Conservation (phyloP, 2,113 vertebrate genomes). For the Acrocephalus arundinaceus region DNA sequence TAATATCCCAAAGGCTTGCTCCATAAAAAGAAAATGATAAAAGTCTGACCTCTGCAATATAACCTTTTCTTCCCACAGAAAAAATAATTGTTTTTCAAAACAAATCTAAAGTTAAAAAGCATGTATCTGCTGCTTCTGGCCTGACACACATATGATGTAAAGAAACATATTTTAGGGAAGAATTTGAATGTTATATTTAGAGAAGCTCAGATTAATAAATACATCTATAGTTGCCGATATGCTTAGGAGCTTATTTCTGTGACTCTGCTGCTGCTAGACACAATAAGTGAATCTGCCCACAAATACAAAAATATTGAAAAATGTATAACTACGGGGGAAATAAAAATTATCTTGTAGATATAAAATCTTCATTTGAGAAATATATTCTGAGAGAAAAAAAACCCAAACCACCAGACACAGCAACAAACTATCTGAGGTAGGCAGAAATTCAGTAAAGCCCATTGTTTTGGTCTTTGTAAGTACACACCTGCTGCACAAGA, state of each 20-base stretch:
- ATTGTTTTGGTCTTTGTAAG: background rate
- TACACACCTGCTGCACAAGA: conserved; percentile 8
- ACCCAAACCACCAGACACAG: background rate
- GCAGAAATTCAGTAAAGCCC: background rate
- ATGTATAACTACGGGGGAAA: background rate
- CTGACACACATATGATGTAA: conserved; percentile 36
- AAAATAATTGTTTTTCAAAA: conserved; percentile 70
- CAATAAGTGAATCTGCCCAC: background rate
- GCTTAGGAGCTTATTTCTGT: conserved; percentile 25
- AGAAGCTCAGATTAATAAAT: conserved; percentile 51
- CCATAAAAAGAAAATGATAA: conserved; percentile 43
- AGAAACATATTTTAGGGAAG: conserved; percentile 32
- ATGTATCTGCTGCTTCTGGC: background rate
- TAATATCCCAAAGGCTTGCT: conserved; percentile 42
- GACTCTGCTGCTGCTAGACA: conserved; percentile 24
- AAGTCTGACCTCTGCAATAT: conserved; percentile 33
- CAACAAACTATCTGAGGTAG: background rate
- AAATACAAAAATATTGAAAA: background rate
- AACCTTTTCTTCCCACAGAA: conserved; percentile 43
- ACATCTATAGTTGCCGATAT: conserved; percentile 8
- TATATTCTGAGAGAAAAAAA: background rate
- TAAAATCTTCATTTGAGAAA: background rate
- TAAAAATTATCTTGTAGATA: background rate
- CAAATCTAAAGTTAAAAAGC: conserved; percentile 32
- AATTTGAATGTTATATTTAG: conserved; percentile 19